phyloP scores from a whole-genome alignment of 2,113 vertebrate genomes.

The Dromiciops gliroides region DNA sequence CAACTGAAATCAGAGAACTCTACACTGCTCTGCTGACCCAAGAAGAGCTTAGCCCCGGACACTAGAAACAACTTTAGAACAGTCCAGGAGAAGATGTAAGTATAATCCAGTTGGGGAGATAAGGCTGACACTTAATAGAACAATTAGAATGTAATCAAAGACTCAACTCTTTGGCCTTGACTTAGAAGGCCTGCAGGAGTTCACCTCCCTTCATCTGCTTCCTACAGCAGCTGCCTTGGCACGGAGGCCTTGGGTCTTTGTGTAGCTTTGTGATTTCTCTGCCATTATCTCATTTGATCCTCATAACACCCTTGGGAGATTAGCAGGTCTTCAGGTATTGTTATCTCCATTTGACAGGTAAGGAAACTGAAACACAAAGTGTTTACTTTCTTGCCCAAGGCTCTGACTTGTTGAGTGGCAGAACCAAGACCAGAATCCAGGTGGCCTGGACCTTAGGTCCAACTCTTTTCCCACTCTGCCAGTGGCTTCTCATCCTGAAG shows the following conservation, averaged over 20 bases:
- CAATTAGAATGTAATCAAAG: background rate
- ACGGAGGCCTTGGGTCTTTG: background rate
- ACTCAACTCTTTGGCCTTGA: background rate
- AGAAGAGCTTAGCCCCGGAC: background rate
- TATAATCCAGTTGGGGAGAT: background rate
- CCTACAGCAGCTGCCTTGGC: background rate
- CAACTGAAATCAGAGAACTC: background rate
- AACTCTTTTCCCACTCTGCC: background rate
- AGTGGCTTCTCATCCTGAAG: background rate
- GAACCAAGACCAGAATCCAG: background rate
- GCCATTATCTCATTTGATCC: background rate
- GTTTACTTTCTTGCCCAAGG: background rate
- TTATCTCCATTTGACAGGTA: background rate
- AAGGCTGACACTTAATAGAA: background rate
- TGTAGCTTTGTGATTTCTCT: background rate
- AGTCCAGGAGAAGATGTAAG: background rate
- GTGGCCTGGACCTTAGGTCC: background rate
- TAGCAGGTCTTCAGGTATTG: background rate
- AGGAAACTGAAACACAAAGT: background rate
- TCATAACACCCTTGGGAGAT: background rate
- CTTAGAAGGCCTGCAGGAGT: background rate
- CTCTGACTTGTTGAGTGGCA: background rate
- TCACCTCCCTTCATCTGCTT: background rate
- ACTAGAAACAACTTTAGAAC: background rate
- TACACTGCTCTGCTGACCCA: background rate